Base-by-base conservation (phyloP, 2,888 invertebrate species). In the Pantelozetes paolii region DNA sequence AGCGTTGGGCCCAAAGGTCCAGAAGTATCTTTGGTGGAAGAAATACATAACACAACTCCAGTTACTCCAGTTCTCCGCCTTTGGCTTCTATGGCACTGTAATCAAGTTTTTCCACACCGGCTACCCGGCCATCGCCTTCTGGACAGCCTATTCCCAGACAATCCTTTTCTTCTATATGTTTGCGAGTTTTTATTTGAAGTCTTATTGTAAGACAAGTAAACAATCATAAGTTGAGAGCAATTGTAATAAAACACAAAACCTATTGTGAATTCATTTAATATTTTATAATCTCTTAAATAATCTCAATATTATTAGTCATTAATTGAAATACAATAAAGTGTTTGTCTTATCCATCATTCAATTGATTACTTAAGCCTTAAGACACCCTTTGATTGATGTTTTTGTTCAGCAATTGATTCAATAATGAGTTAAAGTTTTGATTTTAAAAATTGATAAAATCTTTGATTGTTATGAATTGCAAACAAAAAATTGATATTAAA, bases 1-100 rank as follows among this genome's bases (percentile, higher is more conserved):
- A 0, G 92, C 92, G 0, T 85, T 94, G 77, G 95, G 95, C 1
- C 92, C 94, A 0, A 79, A 84, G 0, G 86, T 93, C 74, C 86
- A 88, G 81, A 89, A 89, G 81, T 93, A 88, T 82, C 85, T 96
- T 18, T 95, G 94, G 94, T 96, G 95, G 95, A 96, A 96, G 84
- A 92, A 90, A 81, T 94, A 96, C 83, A 86, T 96, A 80, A 96
- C 96, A 0, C 89, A 90, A 77, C 85, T 96, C 79, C 96, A 96
- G 83, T 84, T 96, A 86, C 92, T 92, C 83, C 69, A 69, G 28
- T 69, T 69, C 69, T 42, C 26, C 6, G 28, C 15, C 0, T 69
- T 69, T 28, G 69, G 45, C 18, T 15, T 45, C 28, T 69, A 69
- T 13, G 69, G 69, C 18, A 45, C 69, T 26, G 28, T 69, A 1